Evolutionary conservation across 2,888 invertebrate species (phyloP).

Genomic region (Pristionchus arcanus): DNA sequence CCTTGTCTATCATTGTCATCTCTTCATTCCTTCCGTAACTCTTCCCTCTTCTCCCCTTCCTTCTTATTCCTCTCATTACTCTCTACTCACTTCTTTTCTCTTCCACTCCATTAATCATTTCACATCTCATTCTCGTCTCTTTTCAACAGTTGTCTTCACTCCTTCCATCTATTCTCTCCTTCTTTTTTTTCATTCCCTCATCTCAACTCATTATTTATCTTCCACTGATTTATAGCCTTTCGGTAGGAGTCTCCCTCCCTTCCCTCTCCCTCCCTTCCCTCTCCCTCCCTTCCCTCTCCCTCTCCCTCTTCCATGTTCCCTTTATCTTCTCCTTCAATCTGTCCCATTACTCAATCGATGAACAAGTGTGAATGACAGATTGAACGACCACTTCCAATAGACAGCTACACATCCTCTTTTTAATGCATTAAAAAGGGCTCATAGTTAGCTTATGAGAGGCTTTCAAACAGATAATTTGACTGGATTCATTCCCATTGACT

Average conservation of each 20-base stretch:
- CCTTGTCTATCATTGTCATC: background rate
- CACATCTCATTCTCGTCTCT: background rate
- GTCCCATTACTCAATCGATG: slow-evolving; percentile 20
- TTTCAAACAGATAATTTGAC: background rate
- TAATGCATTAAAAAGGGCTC: background rate
- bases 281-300: background rate
- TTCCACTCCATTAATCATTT: slow-evolving; percentile 30
- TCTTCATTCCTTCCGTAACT: background rate
- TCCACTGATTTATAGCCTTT: slow-evolving; percentile 36
- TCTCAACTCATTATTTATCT: slow-evolving; percentile 38
- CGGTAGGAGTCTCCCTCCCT: background rate
- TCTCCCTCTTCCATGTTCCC: background rate
- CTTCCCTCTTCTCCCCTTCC: background rate
- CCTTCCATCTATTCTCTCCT: background rate
- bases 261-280: background rate
- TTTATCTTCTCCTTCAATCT: background rate
- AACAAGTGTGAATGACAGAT: slow-evolving; percentile 21
- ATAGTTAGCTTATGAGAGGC: no score
- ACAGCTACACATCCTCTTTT: background rate
- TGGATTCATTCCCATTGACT: background rate
- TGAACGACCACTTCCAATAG: slow-evolving; percentile 4
- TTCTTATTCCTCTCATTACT: slow-evolving; percentile 34
- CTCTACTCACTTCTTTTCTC: background rate
- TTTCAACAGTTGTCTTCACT: background rate
- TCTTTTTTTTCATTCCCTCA: background rate